These are phyloP conservation scores for Dascyllus trimaculatus DNA, from an alignment of 2,113 vertebrate species.

Conservation along the genomic window DNA sequence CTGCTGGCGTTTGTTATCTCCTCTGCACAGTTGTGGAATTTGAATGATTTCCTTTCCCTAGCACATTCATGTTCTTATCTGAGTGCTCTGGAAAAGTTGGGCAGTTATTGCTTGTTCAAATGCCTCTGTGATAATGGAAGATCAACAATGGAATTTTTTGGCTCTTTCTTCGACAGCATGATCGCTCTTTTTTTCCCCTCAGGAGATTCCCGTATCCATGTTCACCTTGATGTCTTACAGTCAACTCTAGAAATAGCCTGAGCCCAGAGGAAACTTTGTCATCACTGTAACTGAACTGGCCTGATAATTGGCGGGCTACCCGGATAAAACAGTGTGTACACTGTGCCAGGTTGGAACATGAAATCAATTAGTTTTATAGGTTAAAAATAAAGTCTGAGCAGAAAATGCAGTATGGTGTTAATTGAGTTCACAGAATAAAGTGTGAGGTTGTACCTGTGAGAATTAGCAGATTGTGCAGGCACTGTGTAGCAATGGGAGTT, in stretches of 20 bases:
- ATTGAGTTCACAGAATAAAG: slow-evolving; percentile 86
- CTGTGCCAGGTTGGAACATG: slow-evolving; percentile 62
- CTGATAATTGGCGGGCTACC: slow-evolving; percentile 57
- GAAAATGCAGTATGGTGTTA: slow-evolving; percentile 80
- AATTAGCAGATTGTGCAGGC: slow-evolving; percentile 74
- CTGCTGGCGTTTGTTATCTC: slow-evolving; percentile 31
- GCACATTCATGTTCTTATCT: slow-evolving; percentile 55
- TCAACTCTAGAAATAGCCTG: slow-evolving; percentile 35
- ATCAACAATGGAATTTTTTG: slow-evolving; percentile 56
- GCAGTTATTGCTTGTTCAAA: slow-evolving; percentile 51
- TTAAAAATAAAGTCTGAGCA: slow-evolving; percentile 80
- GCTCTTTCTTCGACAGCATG: slow-evolving; percentile 14
- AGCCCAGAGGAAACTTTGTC: slow-evolving; percentile 34
- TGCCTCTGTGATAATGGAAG: slow-evolving; percentile 49
- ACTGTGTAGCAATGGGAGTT: slow-evolving; percentile 62
- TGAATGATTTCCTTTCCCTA: slow-evolving; percentile 50
- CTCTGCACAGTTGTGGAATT: slow-evolving; percentile 53
- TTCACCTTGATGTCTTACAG: slow-evolving; percentile 38
- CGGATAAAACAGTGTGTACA: slow-evolving; percentile 50
- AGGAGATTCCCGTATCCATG: slow-evolving; percentile 13
- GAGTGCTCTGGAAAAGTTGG: slow-evolving; percentile 59
- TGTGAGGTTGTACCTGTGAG: slow-evolving; percentile 83
- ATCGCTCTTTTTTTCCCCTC: slow-evolving; percentile 13
- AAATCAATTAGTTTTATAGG: slow-evolving; percentile 77
- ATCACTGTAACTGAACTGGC: slow-evolving; percentile 42